Evolutionary conservation across 2,888 invertebrate species (phyloP).

Genomic region (Sussaba pulchella): DNA sequence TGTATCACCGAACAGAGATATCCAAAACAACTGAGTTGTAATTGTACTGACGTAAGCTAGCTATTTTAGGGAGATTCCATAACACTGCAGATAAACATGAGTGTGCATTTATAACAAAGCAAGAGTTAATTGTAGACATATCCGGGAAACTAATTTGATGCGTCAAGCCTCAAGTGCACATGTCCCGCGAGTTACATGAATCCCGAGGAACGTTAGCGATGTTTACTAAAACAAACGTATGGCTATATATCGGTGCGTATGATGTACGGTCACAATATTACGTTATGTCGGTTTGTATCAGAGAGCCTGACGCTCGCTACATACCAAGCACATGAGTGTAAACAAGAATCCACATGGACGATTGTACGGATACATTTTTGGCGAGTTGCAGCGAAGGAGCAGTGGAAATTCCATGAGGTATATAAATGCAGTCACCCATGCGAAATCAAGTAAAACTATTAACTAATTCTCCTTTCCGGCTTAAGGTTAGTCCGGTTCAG

Average conservation of each 20-base stretch:
- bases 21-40: neutral
- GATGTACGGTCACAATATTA: slow-evolving; percentile 11
- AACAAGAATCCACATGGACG: slow-evolving; percentile 7
- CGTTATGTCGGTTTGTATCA: slow-evolving; percentile 13
- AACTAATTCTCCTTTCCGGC: slow-evolving; percentile 70
- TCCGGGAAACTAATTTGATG: neutral
- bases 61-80: neutral
- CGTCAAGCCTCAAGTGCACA: neutral
- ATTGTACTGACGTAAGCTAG: neutral
- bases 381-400: neutral
- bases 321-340: slow-evolving; percentile 5
- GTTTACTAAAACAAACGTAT: slow-evolving; percentile 16
- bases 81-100: neutral
- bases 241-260: slow-evolving; percentile 16
- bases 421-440: slow-evolving; percentile 34
- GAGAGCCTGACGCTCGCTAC: slow-evolving; percentile 6
- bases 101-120: neutral
- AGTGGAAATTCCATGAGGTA: slow-evolving; percentile 28
- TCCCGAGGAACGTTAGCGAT: neutral
- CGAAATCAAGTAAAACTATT: slow-evolving; percentile 69
- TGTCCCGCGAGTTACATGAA: neutral
- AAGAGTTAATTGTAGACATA: neutral
- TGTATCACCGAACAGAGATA: no score
- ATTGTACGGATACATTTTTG: neutral
- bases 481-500: slow-evolving; percentile 57